These are phyloP conservation scores for Alloplasta piceator DNA, from an alignment of 2,888 invertebrate species.

Conservation along the genomic window DNA sequence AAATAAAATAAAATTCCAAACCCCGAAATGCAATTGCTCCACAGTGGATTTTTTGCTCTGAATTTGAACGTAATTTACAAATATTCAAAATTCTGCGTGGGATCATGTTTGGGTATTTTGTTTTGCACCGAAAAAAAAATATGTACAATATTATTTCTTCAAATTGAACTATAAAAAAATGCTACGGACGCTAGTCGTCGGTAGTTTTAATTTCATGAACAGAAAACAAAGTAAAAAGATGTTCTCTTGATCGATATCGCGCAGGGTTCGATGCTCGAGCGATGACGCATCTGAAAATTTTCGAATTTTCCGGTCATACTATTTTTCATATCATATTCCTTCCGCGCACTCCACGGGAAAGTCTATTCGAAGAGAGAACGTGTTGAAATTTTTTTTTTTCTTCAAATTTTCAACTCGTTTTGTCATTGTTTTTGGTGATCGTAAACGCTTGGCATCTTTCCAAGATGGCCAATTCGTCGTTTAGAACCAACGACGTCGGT, in stretches of 20 bases:
- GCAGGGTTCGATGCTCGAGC: constrained; percentile 2
- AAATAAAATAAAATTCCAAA: constrained; percentile 40
- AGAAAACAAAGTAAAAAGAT: too few relatives aligned
- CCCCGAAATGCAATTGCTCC: constrained; percentile 32
- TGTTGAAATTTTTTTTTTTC: constrained; percentile 7
- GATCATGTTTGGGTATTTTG: too few relatives aligned
- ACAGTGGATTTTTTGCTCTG: neutral
- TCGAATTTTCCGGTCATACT: constrained; percentile 9
- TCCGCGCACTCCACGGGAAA: constrained; percentile 14
- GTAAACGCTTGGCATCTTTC: constrained; percentile 74
- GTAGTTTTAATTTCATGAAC: too few relatives aligned
- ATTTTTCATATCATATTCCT: neutral
- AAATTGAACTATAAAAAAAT: too few relatives aligned
- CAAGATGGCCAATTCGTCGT: constrained; percentile 73
- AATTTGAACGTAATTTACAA: constrained; percentile 8
- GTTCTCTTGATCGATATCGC: constrained; percentile 22
- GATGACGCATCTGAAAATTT: constrained; percentile 36
- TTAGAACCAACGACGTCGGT: constrained; percentile 60
- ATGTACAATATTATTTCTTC: neutral
- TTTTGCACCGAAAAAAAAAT: constrained; percentile 9
- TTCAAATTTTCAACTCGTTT: constrained; percentile 2
- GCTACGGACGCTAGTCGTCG: too few relatives aligned
- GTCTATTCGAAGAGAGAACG: constrained; percentile 2
- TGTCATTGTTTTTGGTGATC: constrained; percentile 19
- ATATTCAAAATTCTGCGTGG: neutral